Evolutionary conservation across 2,888 invertebrate genomes (phyloP).

Genomic region (Augochlorella aurata): DNA sequence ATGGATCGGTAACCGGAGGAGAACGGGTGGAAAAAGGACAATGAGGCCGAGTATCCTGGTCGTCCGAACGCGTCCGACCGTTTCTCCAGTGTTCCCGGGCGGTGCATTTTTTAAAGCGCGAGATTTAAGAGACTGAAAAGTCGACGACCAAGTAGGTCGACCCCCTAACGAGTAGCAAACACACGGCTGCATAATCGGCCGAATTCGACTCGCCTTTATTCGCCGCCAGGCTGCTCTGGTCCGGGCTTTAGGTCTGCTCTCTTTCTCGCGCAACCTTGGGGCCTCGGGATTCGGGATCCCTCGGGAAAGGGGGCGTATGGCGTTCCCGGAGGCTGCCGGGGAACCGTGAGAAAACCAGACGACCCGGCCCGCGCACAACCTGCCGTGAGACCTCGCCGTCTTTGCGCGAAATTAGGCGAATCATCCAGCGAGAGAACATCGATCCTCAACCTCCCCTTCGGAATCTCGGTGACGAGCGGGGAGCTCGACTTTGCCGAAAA

Average conservation of each 20-base stretch:
- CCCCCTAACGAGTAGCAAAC: constrained; percentile 52
- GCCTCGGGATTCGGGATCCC: constrained; percentile 26
- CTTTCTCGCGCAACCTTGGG: not conserved
- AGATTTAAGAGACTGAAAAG: constrained; percentile 17
- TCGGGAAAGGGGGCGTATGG: not conserved
- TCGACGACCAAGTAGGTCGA: constrained; percentile 36
- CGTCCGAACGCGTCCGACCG: constrained; percentile 2
- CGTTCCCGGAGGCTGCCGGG: constrained; percentile 21
- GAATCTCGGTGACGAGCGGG: constrained; percentile 37
- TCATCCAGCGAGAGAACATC: constrained; percentile 37
- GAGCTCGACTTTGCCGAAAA: constrained; percentile 5
- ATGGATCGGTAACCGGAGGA: not conserved
- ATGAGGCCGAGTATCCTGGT: not conserved
- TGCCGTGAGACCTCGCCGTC: constrained; percentile 37
- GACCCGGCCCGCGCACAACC: not conserved
- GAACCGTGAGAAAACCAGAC: constrained; percentile 50
- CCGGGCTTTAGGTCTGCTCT: not conserved
- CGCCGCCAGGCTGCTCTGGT: not conserved
- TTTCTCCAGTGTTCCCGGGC: not conserved
- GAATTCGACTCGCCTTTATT: constrained; percentile 40
- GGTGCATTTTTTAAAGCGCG: constrained; percentile 38
- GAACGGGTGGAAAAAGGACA: not conserved
- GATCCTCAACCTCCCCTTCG: not conserved
- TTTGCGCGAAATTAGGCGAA: constrained; percentile 52
- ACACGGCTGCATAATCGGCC: constrained; percentile 47